These are phyloP conservation scores for Taenioides sp. DNA, from an alignment of 2,797 vertebrate species.

Conservation along the genomic window DNA sequence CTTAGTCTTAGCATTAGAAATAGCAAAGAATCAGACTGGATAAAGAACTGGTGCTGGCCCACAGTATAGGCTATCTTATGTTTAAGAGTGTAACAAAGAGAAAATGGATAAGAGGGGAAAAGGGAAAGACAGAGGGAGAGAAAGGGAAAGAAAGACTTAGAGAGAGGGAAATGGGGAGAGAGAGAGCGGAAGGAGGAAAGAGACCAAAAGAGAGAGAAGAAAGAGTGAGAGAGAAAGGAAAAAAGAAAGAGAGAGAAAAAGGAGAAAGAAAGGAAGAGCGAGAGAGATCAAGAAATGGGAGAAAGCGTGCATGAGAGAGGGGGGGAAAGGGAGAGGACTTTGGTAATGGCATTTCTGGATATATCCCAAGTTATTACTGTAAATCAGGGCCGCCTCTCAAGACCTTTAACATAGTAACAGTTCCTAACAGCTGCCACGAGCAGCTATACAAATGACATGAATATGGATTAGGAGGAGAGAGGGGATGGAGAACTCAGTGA, in stretches of 20 bases:
- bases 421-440: conserved; percentile 69
- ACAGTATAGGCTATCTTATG: conserved; percentile 22
- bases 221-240: no score
- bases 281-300: neutral
- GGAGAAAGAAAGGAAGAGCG: no score
- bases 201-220: neutral
- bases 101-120: neutral
- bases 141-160: conserved; percentile 2
- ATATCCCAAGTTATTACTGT: conserved; percentile 80
- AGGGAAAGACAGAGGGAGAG: neutral
- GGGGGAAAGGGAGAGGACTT: conserved; percentile 23
- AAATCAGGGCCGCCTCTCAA: conserved; percentile 76
- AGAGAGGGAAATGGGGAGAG: no score
- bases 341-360: conserved; percentile 77
- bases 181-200: neutral
- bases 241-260: neutral
- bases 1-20: conserved; percentile 43
- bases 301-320: conserved; percentile 1
- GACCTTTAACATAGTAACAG: conserved; percentile 76
- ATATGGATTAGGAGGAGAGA: conserved; percentile 70
- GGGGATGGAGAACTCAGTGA: conserved; percentile 30
- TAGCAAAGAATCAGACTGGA: conserved; percentile 27
- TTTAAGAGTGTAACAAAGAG: conserved; percentile 14
- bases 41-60: conserved; percentile 45
- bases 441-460: conserved; percentile 77